Conservation (phyloP, 2,797 vertebrate genomes). For the Lepus townsendii region DNA sequence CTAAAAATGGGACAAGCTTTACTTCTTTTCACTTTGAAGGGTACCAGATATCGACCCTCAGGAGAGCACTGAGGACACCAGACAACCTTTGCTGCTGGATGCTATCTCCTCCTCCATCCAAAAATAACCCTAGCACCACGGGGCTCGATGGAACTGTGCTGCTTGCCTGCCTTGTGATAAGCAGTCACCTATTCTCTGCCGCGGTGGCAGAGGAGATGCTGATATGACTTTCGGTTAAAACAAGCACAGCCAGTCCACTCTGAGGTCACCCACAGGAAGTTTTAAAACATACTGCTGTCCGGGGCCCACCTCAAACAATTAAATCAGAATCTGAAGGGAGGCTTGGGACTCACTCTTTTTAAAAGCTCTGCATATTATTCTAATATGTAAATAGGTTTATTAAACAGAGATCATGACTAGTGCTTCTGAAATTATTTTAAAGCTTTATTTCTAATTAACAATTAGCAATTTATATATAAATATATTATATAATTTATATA, state of each 20-base stretch:
- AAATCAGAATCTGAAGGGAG: not conserved
- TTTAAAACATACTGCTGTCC: not conserved
- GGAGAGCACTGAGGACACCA: not conserved
- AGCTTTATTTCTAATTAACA: too few relatives aligned
- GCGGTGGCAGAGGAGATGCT: not conserved
- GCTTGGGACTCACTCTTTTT: not conserved
- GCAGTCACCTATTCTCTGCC: not conserved
- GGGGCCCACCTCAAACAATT: not conserved
- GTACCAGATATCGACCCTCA: not conserved
- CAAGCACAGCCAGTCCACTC: not conserved
- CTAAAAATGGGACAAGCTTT: not conserved
- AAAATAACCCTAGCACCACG: not conserved
- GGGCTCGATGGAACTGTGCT: not conserved
- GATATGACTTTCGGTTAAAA: not conserved
- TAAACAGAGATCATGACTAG: not conserved
- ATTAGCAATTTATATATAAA: too few relatives aligned
- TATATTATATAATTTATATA: too few relatives aligned
- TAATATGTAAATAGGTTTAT: not conserved
- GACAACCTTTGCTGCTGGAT: not conserved
- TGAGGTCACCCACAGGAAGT: not conserved
- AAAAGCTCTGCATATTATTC: not conserved
- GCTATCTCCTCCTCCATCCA: not conserved
- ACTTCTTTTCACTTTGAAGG: conserved; percentile 51
- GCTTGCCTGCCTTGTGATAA: not conserved
- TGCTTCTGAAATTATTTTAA: not conserved